Base-by-base conservation (phyloP, 2,888 invertebrate genomes). In the Mesorhabditis spiculigera region DNA sequence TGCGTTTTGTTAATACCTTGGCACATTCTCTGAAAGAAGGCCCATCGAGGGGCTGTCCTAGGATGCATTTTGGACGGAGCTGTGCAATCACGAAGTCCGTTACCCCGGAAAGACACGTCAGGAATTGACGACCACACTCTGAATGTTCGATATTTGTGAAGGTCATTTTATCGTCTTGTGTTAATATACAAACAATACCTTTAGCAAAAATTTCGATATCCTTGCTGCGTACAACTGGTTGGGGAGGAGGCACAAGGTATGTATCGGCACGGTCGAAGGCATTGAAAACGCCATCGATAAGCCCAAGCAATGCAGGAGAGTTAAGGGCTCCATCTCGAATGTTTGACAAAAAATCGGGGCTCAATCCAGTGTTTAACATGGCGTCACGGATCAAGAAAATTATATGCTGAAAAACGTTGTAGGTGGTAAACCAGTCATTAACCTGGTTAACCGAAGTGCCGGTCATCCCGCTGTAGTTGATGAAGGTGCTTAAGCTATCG, bases 381-480 rank as follows among this genome's bases (percentile, higher is more conserved):
- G 58, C 58, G 58, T 50, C 58, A 50, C 58, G 58, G n/a, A 50
- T 50, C 10, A 50, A n/a, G n/a, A 50, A 50, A n/a, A 50, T 13
- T 13, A 50, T 50, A n/a, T 50, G 58, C 58, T 50, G n/a, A 50
- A 50, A 50, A 50, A n/a, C 8, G 8, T 50, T 50, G 8, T 10
- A 50, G 10, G 58, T 10, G 10, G n/a, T 13, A 50, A 50, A 50
- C 58, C 8, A 13, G 8, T 13, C 58, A 28, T 28, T 50, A 10
- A 50, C 58, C n/a, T 50, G 58, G 58, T n/a, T n/a, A 50, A 50
- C 58, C 8, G 10, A 13, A 50, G 8, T n/a, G 10, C 58, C 58
- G 58, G 10, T 50, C 10, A 50, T 10, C 10, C n/a, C 58, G n/a
- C 58, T 50, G 58, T 50, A 50, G n/a, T 10, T n/a, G n/a, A 50